Base-by-base conservation (phyloP, 35 echinoderm and acorn worm species). In the Patiria miniata region DNA sequence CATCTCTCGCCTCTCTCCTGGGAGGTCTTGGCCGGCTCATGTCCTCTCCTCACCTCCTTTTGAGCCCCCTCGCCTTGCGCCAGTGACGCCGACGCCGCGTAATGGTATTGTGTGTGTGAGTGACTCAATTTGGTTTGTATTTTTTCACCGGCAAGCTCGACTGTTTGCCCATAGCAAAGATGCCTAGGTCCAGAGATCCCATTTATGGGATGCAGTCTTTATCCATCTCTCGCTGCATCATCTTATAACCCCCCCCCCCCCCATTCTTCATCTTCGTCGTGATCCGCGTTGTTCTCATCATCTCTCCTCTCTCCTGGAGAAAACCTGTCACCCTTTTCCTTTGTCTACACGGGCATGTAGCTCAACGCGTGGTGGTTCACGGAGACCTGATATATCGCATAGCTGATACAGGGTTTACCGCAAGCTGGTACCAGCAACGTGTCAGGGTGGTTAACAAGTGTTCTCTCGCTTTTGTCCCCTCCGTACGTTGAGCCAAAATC, bases 41-140 rank as follows among this genome's bases (percentile, higher is more conserved):
- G 61, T 69, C 61, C 61, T 69, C 61, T 69, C 61, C 61, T 69
- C 61, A 69, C 61, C 61, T 69, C 12, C 61, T 23, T 69, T 8
- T 61, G 58, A 22, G 61, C 61, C 10, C 1, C 28, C 9, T 58
- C 10, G n/a, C n/a, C n/a, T n/a, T 47, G 42, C 12, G 42, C 32
- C 28, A 22, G 0, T 36, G 23, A 69, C 61, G 22, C 61, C 21
- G 61, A 26, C 14, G 61, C 61, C 61, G 61, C 34, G 26, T 36
- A 34, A 34, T 34, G 61, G 61, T 47, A 47, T 47, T 47, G 42
- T 47, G 61, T 26, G 56, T 29, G 7, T 29, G 61, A 69, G 26
- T 69, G 61, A 69, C 61, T 69, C 61, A 69, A 69, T 34, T 22
- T n/a, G 56, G 18, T n/a, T 60, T 69, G 61, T 69, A 26, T 9